phyloP scores from a whole-genome alignment of 2,888 invertebrate genomes.

The Allacma fusca region DNA sequence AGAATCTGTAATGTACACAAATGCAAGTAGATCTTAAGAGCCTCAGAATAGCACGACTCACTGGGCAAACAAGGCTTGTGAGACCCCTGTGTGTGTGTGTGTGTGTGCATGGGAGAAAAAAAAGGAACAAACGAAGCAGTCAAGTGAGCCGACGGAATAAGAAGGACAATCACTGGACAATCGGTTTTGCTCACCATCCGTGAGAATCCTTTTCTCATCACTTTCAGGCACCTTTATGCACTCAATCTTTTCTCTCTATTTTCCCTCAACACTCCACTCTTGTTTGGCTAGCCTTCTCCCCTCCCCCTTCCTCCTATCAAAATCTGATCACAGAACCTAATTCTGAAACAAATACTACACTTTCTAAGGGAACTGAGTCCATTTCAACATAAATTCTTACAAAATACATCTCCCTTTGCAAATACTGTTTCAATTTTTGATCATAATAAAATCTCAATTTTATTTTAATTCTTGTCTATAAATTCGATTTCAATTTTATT shows the following conservation, averaged over 20 bases:
- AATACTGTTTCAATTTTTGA: too few relatives aligned
- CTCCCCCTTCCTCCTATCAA: too few relatives aligned
- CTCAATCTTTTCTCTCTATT: slow-evolving; percentile 9
- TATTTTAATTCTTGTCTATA: too few relatives aligned
- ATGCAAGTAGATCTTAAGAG: neutral
- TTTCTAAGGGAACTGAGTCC: too few relatives aligned
- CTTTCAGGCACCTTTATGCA: slow-evolving; percentile 31
- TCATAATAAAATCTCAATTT: too few relatives aligned
- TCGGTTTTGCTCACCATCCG: slow-evolving; percentile 47
- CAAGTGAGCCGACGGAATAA: slow-evolving; percentile 32
- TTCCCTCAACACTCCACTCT: neutral
- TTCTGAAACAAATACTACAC: too few relatives aligned
- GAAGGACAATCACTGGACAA: slow-evolving; percentile 43
- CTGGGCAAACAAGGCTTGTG: slow-evolving; percentile 14
- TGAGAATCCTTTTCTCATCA: slow-evolving; percentile 47
- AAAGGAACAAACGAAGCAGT: slow-evolving; percentile 35
- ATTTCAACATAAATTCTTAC: too few relatives aligned
- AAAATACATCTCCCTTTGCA: too few relatives aligned
- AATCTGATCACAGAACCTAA: too few relatives aligned
- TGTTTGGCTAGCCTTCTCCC: neutral
- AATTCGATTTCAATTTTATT: too few relatives aligned
- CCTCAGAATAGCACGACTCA: neutral
- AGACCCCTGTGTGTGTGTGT: neutral
- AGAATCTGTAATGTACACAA: neutral
- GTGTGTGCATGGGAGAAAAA: neutral